Conservation (phyloP, 2,888 invertebrate species). For the Slavum lentiscoides region DNA sequence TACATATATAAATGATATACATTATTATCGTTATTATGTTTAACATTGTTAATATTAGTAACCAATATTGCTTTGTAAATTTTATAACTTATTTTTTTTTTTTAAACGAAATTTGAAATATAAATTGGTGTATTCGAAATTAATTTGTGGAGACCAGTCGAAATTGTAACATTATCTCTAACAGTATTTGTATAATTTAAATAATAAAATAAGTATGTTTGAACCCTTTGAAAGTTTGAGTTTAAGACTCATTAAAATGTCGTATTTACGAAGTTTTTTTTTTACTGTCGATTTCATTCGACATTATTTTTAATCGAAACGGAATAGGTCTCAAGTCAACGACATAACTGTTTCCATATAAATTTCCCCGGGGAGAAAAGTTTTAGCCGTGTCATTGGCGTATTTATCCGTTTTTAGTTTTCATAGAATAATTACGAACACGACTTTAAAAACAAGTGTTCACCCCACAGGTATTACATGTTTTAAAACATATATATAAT, state of each 20-base stretch:
- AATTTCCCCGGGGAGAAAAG: slow-evolving; percentile 11
- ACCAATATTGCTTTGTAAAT: no score
- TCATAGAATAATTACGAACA: neutral
- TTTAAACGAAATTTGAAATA: no score
- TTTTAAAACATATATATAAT: no score
- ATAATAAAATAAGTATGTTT: neutral
- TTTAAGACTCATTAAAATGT: neutral
- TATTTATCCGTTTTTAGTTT: slow-evolving; percentile 3
- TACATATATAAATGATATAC: no score
- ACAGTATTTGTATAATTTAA: neutral
- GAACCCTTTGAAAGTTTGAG: slow-evolving; percentile 1
- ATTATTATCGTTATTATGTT: no score
- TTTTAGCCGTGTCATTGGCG: neutral
- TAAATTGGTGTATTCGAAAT: neutral
- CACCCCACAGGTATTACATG: no score
- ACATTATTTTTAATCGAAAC: slow-evolving; percentile 11
- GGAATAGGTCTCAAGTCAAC: slow-evolving; percentile 1
- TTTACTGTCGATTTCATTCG: slow-evolving; percentile 1
- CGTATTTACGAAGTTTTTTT: slow-evolving; percentile 2
- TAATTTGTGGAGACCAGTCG: neutral
- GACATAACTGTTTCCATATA: slow-evolving; percentile 12
- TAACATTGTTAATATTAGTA: no score
- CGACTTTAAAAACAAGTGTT: neutral
- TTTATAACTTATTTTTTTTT: no score
- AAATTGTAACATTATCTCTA: neutral